Base-by-base conservation (phyloP, 2,797 vertebrate genomes). In the Lepilemur septentrionalis region DNA sequence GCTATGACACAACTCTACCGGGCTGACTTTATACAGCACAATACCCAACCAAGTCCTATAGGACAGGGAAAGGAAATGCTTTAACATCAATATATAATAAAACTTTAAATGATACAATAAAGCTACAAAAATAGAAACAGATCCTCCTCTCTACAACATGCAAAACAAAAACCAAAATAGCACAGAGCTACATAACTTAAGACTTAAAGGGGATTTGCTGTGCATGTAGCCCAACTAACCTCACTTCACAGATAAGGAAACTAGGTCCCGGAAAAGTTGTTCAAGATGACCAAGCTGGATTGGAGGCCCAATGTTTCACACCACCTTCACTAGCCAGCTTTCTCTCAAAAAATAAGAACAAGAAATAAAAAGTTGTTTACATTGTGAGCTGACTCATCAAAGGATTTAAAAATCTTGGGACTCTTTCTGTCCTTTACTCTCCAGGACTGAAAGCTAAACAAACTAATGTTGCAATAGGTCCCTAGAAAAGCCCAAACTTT, bases 401-500 rank as follows among this genome's bases (percentile, higher is more conserved):
- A 86, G n/a, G 43, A 85, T 63, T 61, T 20, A 61, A 61, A 63
- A 90, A 61, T 82, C n/a, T 7, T 41, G 65, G 41, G 23, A 52
- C 12, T 82, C 48, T 73, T 75, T 82, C 52, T 95, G 69, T 72
- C 63, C 84, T 88, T 81, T 50, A 35, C 20, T 67, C 17, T 63
- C 57, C 69, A 69, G 38, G 38, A 67, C 72, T 32, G 46, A 93
- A 93, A 91, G 57, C 22, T 72, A 82, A 83, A 80, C 25, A 88
- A 76, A 76, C 17, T 38, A 75, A 32, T 25, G 48, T 41, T 59
- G 80, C 32, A 75, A 79, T 11, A 90, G 84, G 48, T 59, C 22
- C 61, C 94, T 25, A 55, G 67, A 85, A 94, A 96, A 93, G 2
- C 5, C 9, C 8, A 85, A 80, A 85, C 17, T 91, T 91, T 82